These are phyloP conservation scores for Sceloporus tristichus DNA, from an alignment of 2,113 vertebrate genomes.

Conservation along the genomic window DNA sequence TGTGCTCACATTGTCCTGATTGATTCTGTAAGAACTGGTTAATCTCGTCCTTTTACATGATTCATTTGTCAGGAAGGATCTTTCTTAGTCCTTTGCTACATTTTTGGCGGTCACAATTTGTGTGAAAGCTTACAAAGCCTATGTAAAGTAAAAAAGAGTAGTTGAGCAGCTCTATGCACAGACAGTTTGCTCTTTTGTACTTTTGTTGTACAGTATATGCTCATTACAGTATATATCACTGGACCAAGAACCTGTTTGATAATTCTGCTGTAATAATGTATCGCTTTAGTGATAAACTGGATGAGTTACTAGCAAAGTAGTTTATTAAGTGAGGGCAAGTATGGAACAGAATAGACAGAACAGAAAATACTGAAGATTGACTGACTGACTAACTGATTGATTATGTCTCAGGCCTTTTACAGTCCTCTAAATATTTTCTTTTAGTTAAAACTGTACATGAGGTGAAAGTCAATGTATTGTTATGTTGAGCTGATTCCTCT, in stretches of 20 bases:
- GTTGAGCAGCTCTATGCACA: background rate
- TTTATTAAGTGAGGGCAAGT: background rate
- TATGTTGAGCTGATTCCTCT: background rate
- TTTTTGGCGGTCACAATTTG: background rate
- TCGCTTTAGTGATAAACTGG: conserved; percentile 8
- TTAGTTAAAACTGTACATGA: background rate
- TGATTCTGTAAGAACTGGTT: background rate
- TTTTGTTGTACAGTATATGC: background rate
- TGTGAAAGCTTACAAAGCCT: background rate
- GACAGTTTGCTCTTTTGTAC: background rate
- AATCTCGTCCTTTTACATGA: background rate
- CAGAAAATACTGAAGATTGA: background rate
- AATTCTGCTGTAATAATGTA: background rate
- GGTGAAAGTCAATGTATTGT: background rate
- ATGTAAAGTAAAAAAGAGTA: background rate
- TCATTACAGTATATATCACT: background rate
- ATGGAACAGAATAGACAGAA: background rate
- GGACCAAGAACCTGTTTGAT: background rate
- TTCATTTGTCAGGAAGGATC: background rate
- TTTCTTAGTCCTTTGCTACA: background rate
- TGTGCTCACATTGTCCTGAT: too few relatives aligned
- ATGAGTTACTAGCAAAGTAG: conserved; percentile 21
- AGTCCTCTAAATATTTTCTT: background rate
- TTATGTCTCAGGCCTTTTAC: background rate
- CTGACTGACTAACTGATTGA: too few relatives aligned